Base-by-base conservation (phyloP, 2,113 vertebrate species). In the Amblyopsis rosae region DNA sequence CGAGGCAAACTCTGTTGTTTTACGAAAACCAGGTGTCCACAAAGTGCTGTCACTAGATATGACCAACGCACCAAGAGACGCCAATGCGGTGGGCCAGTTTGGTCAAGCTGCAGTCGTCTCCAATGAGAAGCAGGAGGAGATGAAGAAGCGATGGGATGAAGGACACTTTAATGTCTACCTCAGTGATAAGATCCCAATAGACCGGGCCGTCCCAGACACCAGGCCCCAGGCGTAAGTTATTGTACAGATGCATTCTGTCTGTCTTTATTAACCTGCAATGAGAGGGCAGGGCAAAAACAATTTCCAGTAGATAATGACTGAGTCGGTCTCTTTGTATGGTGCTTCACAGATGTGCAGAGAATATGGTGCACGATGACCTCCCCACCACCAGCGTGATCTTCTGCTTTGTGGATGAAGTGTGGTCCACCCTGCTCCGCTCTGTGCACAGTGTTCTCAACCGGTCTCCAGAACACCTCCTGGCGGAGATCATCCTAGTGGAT, bases 361-460 rank as follows among this genome's bases (percentile, higher is more conserved):
- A 90, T 61, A 32, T 85, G 19, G 93, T 99, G 49, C 96, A 96
- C 1, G 49, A 97, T 0, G 85, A 95, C 70, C 90, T 99, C 17
- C 98, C 97, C 0, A 93, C 86, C 72, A 98, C 96, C 80, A 96
- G 88, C 3, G 82, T 99, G 85, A 97, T 99, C 84, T 96, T 99
- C 91, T 99, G 98, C 77, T 99, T 99, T 0, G 95, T 99, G 83
- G 97, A 99, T 6, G 98, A 99, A 65, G 97, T 98, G 54, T 99
- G 98, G 98, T 98, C 96, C n/a, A 91, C 97, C 0, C 94, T 99
- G 0, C 91, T 99, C 3, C 94, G 98, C 79, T 98, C 98, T 0
- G 94, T 99, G 47, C 96, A 98, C 78, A 99, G 98, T 9, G 94
- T 98, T 41, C 93, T 99, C 56, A 91, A 96, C 84, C 93, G 97